phyloP scores from a whole-genome alignment of 2,888 invertebrate genomes.

The Palloptera scutellata region DNA sequence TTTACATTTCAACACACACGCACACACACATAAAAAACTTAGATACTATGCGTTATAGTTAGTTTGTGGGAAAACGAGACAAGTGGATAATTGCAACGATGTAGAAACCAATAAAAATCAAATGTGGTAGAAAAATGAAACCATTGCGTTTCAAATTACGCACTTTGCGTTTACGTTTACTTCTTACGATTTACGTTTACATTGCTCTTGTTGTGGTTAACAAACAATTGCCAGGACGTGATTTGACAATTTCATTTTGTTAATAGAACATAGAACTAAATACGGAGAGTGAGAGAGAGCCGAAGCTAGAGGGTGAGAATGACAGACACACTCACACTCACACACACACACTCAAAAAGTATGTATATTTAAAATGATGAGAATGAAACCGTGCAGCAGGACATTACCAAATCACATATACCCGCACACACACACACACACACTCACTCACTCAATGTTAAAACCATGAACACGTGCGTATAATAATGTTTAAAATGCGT shows the following conservation, averaged over 20 bases:
- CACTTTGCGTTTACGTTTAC: conserved; percentile 13
- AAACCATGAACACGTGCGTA: not conserved
- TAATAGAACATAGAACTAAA: too few species aligned
- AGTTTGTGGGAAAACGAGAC: not conserved
- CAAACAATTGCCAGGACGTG: conserved; percentile 29
- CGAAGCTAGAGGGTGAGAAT: not conserved
- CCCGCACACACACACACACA: conserved; percentile 19
- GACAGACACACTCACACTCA: conserved; percentile 4
- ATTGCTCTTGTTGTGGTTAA: conserved; percentile 17
- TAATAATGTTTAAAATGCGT: not conserved
- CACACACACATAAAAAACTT: conserved; percentile 23
- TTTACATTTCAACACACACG: conserved; percentile 3
- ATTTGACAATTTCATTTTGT: conserved; percentile 25
- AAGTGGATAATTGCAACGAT: not conserved
- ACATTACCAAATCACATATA: not conserved
- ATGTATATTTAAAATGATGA: conserved; percentile 1
- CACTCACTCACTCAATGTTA: conserved; percentile 20
- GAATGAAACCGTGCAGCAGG: not conserved
- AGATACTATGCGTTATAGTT: conserved; percentile 17
- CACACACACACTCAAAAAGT: not conserved
- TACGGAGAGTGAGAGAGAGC: too few species aligned
- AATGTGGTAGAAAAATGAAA: conserved; percentile 27
- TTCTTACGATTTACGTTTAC: conserved; percentile 12
- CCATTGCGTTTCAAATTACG: conserved; percentile 23
- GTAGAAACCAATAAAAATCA: conserved; percentile 26